Evolutionary conservation across 1,140 invertebrate genomes (phyloP), one percentile per base, ranked within the genome.

Genomic region (Heliconius eleuchia): DNA sequence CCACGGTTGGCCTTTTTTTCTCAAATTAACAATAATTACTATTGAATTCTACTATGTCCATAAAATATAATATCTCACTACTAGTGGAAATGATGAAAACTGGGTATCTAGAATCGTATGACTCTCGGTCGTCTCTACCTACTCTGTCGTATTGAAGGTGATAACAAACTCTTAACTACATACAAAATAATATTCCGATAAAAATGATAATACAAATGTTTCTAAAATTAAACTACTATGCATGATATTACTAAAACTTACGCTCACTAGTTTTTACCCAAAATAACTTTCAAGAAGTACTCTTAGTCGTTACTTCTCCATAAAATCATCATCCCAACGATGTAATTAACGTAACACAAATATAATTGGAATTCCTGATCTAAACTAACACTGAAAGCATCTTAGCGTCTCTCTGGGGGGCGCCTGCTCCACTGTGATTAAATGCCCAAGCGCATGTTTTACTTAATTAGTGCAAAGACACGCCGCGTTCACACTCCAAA

Each of bases 311-410:
- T 57, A 8, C 8, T 57, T 6, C 30, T 73, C 73, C 73, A 77
- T 75, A 82, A 81, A 82, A 79, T 80, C 76, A 74, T 73, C 79
- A 80, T 78, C 84, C 82, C 86, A 86, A 88, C 84, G 83, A 84
- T 84, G 87, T 92, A 88, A 90, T 91, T 92, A 91, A 91, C 86
- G 82, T 66, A 66, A 66, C 9, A 66, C 57, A 88, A 88, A 89
- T 90, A 90, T 90, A 90, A 89, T 90, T 87, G 87, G 87, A 89
- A 93, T 93, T 92, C 90, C 84, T 77, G 78, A 91, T 89, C 91
- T 91, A 89, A 92, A 80, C 85, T 86, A 84, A 79, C 87, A 87
- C 91, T 93, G 91, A 93, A 92, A 93, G 92, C 92, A 90, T 89
- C 85, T 92, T 85, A 82, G 86, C 91, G 92, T 91, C 85, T 78